phyloP scores from a whole-genome alignment of 2,888 invertebrate genomes.

The Actias luna region DNA sequence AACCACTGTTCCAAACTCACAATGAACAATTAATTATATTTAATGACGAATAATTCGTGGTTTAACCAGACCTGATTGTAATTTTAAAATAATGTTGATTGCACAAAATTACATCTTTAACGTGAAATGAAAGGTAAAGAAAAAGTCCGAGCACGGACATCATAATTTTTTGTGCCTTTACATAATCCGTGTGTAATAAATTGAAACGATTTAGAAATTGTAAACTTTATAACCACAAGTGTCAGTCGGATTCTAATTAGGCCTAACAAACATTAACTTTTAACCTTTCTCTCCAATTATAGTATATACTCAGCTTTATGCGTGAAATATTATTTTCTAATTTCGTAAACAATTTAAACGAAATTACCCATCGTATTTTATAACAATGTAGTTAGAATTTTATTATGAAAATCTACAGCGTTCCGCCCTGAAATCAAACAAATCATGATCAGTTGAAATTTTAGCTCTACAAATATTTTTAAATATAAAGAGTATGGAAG shows the following conservation, averaged over 20 bases:
- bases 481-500: too few relatives aligned
- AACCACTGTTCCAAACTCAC: conserved; percentile 2
- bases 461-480: neutral
- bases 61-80: conserved; percentile 5
- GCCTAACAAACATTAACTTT: conserved; percentile 7
- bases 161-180: neutral
- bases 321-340: neutral
- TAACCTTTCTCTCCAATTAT: neutral
- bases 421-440: neutral
- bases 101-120: conserved; percentile 9
- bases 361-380: neutral
- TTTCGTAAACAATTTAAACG: neutral
- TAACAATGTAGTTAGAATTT: neutral
- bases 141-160: neutral
- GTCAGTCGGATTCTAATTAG: conserved; percentile 13
- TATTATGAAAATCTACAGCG: neutral
- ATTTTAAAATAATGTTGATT: conserved; percentile 9
- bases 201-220: neutral
- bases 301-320: neutral
- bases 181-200: neutral
- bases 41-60: conserved; percentile 17
- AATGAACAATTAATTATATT: conserved; percentile 12
- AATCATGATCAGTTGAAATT: neutral
- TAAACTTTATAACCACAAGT: neutral
- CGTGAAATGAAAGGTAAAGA: conserved; percentile 11